Evolutionary conservation across 2,113 vertebrate species (phyloP).

Genomic region (Benitochromis conjunctus): DNA sequence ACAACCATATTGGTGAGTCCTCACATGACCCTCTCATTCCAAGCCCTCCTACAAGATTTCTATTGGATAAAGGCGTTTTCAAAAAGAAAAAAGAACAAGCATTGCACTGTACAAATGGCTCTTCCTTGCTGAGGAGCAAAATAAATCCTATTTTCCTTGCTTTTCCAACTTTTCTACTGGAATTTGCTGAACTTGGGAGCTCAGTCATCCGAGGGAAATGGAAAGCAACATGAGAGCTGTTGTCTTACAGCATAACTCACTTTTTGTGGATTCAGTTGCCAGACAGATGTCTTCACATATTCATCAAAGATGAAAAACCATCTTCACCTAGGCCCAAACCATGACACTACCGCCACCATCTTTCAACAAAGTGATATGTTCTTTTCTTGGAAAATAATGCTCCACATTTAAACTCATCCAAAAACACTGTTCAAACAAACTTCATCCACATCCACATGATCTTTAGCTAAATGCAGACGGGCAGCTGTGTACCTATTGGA

Average conservation of each 20-base stretch:
- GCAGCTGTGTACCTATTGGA: background rate
- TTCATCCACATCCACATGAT: background rate
- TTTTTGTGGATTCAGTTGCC: background rate
- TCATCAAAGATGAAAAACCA: fast-evolving
- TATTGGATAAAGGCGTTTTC: fast-evolving
- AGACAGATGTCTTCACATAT: background rate
- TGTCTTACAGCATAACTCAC: background rate
- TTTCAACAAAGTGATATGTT: background rate
- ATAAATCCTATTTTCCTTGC: background rate
- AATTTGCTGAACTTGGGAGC: background rate
- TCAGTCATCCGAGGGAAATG: background rate
- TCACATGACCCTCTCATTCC: background rate
- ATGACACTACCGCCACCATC: background rate
- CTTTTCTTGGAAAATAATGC: background rate
- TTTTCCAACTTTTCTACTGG: background rate
- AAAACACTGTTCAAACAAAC: background rate
- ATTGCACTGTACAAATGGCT: background rate
- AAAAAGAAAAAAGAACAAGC: background rate
- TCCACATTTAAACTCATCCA: background rate
- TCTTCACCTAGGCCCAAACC: background rate
- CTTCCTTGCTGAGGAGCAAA: background rate
- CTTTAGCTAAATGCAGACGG: background rate
- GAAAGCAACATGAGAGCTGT: background rate
- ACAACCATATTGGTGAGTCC: background rate
- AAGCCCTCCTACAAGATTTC: background rate